Percentiles rank a stretch among this genome's conserved stretches.
These are phyloP conservation scores for Notothenia rossii DNA, from an alignment of 2,113 vertebrate species.

Conservation along the genomic window DNA sequence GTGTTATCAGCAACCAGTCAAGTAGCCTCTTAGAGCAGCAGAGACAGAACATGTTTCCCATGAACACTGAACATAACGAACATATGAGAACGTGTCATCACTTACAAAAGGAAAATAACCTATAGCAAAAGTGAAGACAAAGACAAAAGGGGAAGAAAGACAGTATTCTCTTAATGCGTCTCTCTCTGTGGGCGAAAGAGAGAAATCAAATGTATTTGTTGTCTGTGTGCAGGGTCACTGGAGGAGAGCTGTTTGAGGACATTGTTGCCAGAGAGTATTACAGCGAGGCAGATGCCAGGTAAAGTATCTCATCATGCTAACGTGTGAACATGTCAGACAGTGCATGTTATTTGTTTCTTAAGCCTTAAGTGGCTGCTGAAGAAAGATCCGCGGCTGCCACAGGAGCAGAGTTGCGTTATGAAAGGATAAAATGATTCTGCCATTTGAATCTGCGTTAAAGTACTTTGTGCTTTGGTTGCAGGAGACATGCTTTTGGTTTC, in stretches of 20 bases:
- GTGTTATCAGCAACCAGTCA: background rate
- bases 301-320: conserved; percentile 3
- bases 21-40: conserved; percentile 13
- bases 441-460: conserved; percentile 22
- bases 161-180: too few relatives aligned
- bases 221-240: conserved; percentile 90
- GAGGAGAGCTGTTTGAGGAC: conserved; percentile 98
- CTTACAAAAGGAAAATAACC: background rate
- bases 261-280: conserved; percentile 99
- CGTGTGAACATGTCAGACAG: background rate
- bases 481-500: conserved; percentile 15
- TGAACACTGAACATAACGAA: background rate
- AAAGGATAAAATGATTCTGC: background rate
- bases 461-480: conserved; percentile 28
- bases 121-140: background rate
- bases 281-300: conserved; percentile 99
- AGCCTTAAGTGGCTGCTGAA: background rate
- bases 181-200: too few relatives aligned
- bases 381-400: background rate
- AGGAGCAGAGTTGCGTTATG: background rate
- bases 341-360: background rate
- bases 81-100: background rate
- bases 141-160: background rate
- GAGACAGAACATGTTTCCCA: background rate
- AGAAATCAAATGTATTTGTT: background rate